Percentiles rank a stretch among this genome's conserved stretches.
phyloP scores from a whole-genome alignment of 2,113 vertebrate genomes.

The Phrynosoma blainvillii region DNA sequence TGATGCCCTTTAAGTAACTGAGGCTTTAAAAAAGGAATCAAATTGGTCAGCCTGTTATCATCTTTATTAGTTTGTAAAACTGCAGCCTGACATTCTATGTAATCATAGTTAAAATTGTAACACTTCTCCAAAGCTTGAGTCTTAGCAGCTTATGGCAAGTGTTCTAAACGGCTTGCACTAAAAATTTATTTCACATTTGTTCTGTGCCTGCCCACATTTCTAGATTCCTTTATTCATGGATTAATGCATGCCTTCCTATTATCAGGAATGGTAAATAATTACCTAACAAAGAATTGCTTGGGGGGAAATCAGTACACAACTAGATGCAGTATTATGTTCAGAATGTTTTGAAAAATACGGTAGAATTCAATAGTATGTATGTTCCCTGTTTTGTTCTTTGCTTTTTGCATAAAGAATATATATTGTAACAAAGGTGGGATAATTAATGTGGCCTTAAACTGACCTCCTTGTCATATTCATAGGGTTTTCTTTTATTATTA shows the following conservation, averaged over 20 bases:
- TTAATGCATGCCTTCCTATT: neutral
- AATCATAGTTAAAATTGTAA: conserved; percentile 34
- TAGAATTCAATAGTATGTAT: neutral
- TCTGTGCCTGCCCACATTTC: conserved; percentile 1
- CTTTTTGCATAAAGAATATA: neutral
- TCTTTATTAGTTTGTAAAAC: conserved; percentile 36
- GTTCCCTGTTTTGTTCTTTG: neutral
- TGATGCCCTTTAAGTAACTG: neutral
- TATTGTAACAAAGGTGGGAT: neutral
- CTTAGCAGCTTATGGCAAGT: conserved; percentile 18
- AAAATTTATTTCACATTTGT: conserved; percentile 29
- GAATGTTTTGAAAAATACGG: neutral
- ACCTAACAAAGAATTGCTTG: neutral
- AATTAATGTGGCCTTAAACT: neutral
- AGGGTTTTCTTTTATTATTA: neutral
- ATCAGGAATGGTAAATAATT: conserved; percentile 1
- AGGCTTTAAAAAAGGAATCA: conserved; percentile 21
- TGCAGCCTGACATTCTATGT: conserved; percentile 24
- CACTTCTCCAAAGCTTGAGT: conserved; percentile 34
- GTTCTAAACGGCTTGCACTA: conserved; percentile 16
- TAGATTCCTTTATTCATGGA: neutral
- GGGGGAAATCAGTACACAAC: neutral
- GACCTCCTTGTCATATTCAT: neutral
- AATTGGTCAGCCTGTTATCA: conserved; percentile 30
- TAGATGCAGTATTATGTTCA: neutral